Conservation (phyloP, 2,113 vertebrate species). For the Holacanthus passer region DNA sequence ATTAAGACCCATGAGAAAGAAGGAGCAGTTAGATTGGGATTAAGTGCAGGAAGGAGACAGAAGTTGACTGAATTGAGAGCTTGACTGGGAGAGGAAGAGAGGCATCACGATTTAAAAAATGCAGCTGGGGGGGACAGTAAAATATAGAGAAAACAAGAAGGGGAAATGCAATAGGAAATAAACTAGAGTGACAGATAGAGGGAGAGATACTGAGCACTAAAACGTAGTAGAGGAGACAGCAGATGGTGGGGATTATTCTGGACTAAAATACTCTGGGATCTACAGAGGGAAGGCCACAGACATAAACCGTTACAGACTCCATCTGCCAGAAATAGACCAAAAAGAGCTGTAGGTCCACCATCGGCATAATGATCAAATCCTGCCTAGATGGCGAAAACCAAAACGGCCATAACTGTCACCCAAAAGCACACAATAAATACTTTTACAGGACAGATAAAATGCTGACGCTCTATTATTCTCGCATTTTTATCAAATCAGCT, state of each 20-base stretch:
- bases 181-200: slow-evolving; percentile 51
- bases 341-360: slow-evolving; percentile 53
- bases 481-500: not conserved
- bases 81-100: slow-evolving; percentile 2
- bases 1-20: slow-evolving; percentile 26
- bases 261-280: slow-evolving; percentile 85
- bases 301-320: slow-evolving; percentile 79
- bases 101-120: not conserved
- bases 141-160: slow-evolving; percentile 22
- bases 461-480: not conserved
- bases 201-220: slow-evolving; percentile 59
- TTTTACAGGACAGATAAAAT: not conserved
- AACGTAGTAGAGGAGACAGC: slow-evolving; percentile 80
- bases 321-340: slow-evolving; percentile 83
- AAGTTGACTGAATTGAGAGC: not conserved
- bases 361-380: slow-evolving; percentile 42
- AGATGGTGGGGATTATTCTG: slow-evolving; percentile 87
- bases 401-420: not conserved
- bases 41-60: slow-evolving; percentile 24
- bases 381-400: slow-evolving; percentile 35
- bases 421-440: slow-evolving; percentile 20
- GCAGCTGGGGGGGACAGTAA: slow-evolving; percentile 19
- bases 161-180: slow-evolving; percentile 51
- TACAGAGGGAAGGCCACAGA: slow-evolving; percentile 78
- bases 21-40: slow-evolving; percentile 39